These are phyloP conservation scores for Philaethria dido DNA, from an alignment of 2,888 invertebrate genomes.

Conservation along the genomic window DNA sequence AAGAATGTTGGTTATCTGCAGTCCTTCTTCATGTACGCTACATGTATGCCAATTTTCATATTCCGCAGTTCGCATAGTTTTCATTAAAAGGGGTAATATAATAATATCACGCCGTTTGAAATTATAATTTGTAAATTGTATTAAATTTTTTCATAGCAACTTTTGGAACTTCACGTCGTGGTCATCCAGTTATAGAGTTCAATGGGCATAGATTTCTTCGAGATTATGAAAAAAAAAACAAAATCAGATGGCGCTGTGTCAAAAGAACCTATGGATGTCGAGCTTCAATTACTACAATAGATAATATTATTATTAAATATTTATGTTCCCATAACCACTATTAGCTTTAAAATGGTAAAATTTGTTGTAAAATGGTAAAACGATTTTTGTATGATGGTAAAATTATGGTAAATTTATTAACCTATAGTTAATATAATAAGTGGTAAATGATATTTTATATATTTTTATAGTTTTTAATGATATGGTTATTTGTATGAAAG, in stretches of 20 bases:
- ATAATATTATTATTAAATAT: conserved; percentile 43
- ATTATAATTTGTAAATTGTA: background rate
- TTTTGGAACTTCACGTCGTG: conserved; percentile 42
- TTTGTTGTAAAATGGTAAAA: background rate
- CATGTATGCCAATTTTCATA: too few relatives aligned
- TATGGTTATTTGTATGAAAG: background rate
- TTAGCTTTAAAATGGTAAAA: conserved; percentile 2
- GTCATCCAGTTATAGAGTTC: conserved; percentile 44
- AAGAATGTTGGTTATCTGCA: too few relatives aligned
- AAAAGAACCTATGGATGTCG: conserved; percentile 49
- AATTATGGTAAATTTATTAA: too few relatives aligned
- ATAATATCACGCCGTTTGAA: too few relatives aligned
- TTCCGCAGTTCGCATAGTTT: too few relatives aligned
- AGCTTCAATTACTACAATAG: conserved; percentile 49
- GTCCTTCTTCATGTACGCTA: too few relatives aligned
- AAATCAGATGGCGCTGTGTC: conserved; percentile 55
- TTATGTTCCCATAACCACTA: conserved; percentile 43
- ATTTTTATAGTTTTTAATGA: background rate
- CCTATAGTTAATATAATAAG: too few relatives aligned
- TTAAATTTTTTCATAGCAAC: conserved; percentile 35
- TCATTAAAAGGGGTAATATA: too few relatives aligned
- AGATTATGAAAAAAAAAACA: conserved; percentile 43
- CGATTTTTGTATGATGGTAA: too few relatives aligned
- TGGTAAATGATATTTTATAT: background rate
- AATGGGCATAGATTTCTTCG: conserved; percentile 42